A percentile compares a stretch with the other conserved stretches of the same genome.
Evolutionary conservation across 2,113 vertebrate genomes (phyloP).

Genomic region (Mastomys coucha): DNA sequence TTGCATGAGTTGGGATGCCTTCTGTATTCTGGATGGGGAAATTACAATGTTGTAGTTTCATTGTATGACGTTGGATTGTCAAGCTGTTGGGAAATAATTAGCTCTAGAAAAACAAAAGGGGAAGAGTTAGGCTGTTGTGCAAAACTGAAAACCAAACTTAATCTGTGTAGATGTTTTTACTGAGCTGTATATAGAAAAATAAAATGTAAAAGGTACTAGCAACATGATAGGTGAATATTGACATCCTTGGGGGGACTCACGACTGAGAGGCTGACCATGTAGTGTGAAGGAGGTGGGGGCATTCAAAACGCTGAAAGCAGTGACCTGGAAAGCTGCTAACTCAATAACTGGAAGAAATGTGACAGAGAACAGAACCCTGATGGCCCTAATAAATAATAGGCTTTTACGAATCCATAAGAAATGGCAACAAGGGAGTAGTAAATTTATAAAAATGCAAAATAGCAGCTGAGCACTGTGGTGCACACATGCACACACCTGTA

Average conservation of each 20-base stretch:
- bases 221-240: slow-evolving; percentile 28
- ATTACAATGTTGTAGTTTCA: not conserved
- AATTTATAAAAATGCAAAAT: not conserved
- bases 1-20: not conserved
- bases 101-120: not conserved
- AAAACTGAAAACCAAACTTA: not conserved
- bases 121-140: not conserved
- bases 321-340: not conserved
- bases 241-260: not conserved
- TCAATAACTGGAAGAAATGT: not conserved
- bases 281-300: not conserved
- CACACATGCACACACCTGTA: not conserved
- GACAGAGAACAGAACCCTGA: not conserved
- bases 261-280: not conserved
- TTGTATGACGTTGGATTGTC: not conserved
- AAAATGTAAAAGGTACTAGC: slow-evolving; percentile 39
- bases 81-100: not conserved
- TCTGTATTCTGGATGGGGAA: not conserved
- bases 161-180: not conserved
- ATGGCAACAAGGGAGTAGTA: not conserved
- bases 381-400: not conserved
- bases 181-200: slow-evolving; percentile 23
- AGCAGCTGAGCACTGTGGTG: not conserved
- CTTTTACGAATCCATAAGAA: slow-evolving; percentile 1
- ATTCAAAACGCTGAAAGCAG: not conserved